phyloP scores from a whole-genome alignment of 2,888 invertebrate genomes.

The Vandiemenella viatica region DNA sequence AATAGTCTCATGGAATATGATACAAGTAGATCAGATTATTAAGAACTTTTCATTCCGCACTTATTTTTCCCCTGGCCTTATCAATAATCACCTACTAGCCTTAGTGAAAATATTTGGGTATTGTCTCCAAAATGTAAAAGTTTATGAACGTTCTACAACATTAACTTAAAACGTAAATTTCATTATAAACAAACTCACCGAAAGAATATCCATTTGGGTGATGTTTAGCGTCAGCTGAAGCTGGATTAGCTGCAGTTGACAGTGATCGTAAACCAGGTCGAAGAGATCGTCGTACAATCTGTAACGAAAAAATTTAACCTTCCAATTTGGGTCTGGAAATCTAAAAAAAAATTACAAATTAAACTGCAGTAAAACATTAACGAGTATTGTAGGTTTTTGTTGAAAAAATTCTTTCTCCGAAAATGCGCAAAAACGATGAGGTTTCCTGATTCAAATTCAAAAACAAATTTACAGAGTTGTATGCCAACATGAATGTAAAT shows the following conservation, averaged over 20 bases:
- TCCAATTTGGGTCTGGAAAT: neutral
- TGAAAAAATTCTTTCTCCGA: too few relatives aligned
- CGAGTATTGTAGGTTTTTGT: too few relatives aligned
- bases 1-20: too few relatives aligned
- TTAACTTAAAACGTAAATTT: neutral
- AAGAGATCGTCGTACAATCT: slow-evolving; percentile 6
- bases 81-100: too few relatives aligned
- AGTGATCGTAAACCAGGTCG: slow-evolving; percentile 10
- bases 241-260: slow-evolving; percentile 7
- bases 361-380: too few relatives aligned
- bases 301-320: neutral
- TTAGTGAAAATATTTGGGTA: neutral
- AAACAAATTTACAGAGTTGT: too few relatives aligned
- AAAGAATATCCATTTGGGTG: slow-evolving; percentile 10
- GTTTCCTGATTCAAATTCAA: too few relatives aligned
- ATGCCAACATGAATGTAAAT: too few relatives aligned
- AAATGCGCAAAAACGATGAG: too few relatives aligned
- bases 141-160: neutral
- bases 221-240: slow-evolving; percentile 1
- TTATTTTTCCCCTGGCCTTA: too few relatives aligned
- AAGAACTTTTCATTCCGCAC: too few relatives aligned
- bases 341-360: neutral
- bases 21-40: too few relatives aligned
- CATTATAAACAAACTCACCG: slow-evolving; percentile 6
- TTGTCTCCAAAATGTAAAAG: neutral